Conservation (phyloP, 2,113 vertebrate species). For the Gymnarchus niloticus region DNA sequence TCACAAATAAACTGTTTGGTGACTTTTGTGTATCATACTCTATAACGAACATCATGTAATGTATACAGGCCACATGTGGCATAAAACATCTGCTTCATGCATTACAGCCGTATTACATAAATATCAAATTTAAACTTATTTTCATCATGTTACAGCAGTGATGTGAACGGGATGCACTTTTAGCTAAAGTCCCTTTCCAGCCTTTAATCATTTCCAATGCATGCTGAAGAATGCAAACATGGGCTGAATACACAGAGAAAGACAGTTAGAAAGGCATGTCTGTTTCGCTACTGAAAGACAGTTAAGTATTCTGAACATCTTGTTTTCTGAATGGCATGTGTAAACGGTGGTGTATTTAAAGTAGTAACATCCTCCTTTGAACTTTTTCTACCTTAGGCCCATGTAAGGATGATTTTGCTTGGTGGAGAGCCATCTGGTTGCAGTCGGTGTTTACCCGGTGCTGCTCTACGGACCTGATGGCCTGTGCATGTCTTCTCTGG, state of each 20-base stretch:
- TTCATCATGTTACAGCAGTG: background rate
- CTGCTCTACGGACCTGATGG: slow-evolving; percentile 23
- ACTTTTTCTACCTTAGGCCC: background rate
- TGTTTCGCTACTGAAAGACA: background rate
- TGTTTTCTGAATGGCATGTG: background rate
- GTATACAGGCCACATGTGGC: background rate
- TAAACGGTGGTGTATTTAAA: background rate
- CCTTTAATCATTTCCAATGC: background rate
- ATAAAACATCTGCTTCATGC: background rate
- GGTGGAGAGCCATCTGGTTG: background rate
- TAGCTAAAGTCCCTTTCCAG: background rate
- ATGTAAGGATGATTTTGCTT: background rate
- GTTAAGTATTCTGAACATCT: background rate
- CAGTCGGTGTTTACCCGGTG: background rate
- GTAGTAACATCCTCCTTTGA: background rate
- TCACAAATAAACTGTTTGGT: background rate
- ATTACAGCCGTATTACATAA: background rate
- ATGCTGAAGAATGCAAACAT: background rate
- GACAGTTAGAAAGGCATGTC: background rate
- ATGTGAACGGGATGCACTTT: background rate
- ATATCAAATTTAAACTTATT: background rate
- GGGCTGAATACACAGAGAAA: background rate
- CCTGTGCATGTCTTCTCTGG: slow-evolving; percentile 32
- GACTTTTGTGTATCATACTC: background rate
- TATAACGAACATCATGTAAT: background rate